A percentile compares a stretch with the other conserved stretches of the same genome.
Evolutionary conservation across 1,140 invertebrate species (phyloP).

Genomic region (Contarinia nasturtii): DNA sequence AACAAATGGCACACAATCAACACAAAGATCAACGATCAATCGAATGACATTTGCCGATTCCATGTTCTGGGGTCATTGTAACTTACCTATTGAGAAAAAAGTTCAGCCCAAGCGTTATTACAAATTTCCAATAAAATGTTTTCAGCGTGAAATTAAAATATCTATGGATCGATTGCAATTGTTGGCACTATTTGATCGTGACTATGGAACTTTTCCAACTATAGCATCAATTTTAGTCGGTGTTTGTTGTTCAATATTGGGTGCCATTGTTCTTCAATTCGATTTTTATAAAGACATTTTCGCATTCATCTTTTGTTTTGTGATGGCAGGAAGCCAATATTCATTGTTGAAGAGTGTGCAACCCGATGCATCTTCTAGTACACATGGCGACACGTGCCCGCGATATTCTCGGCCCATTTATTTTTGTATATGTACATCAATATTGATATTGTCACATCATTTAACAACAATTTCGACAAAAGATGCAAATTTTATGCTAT

Average conservation of each 20-base stretch:
- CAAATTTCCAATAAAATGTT: conserved; percentile 56
- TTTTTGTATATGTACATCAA: conserved; percentile 67
- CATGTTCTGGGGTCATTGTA: conserved; percentile 13
- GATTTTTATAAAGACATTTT: conserved; percentile 82
- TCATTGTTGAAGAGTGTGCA: conserved; percentile 96
- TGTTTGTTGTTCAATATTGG: conserved; percentile 67
- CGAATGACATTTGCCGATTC: conserved; percentile 6
- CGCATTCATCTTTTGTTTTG: conserved; percentile 89
- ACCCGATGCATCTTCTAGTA: conserved; percentile 93
- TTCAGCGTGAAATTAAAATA: conserved; percentile 42
- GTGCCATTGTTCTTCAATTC: conserved; percentile 61
- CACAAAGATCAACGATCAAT: no score
- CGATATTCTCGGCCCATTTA: conserved; percentile 89
- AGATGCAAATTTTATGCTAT: conserved; percentile 34
- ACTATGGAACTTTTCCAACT: conserved; percentile 71
- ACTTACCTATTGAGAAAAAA: conserved; percentile 16
- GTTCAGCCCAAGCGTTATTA: conserved; percentile 59
- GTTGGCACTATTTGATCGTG: conserved; percentile 82
- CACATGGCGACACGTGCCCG: conserved; percentile 92
- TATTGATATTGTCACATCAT: conserved; percentile 15
- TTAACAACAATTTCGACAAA: conserved; percentile 7
- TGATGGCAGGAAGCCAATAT: conserved; percentile 93
- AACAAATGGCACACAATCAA: no score
- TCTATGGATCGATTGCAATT: conserved; percentile 82
- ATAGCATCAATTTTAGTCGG: conserved; percentile 67